Base-by-base conservation (phyloP, 1,140 invertebrate species). In the Glomeris maerens region DNA sequence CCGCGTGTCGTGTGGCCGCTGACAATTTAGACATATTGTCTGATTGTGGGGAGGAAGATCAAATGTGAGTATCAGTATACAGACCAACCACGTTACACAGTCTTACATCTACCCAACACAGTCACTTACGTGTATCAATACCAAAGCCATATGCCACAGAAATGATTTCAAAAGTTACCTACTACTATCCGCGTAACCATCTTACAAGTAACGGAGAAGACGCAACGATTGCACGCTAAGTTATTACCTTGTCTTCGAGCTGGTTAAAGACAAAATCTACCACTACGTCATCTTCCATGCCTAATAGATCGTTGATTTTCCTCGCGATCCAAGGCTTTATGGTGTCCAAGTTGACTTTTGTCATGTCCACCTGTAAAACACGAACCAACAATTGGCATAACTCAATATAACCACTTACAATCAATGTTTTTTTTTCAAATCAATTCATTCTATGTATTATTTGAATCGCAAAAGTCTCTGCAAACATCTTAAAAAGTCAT, bases 211-310 rank as follows among this genome's bases (percentile, higher is more conserved):
- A n/a, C n/a, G n/a, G n/a, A n/a, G n/a, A n/a, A n/a, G n/a, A n/a
- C n/a, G n/a, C n/a, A n/a, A n/a, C 13, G 20, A 44, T 10, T 27
- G 10, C 20, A 13, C 10, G 42, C 13, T n/a, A 7, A n/a, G 5
- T 27, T 14, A 27, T 61, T 61, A 88, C 84, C 78, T 88, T 89
- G 64, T 88, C 84, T 70, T 98, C 94, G 23, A 99, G 74, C 72
- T 98, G 94, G 71, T 96, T 97, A 73, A 95, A 93, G 52, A 98
- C 90, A 79, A 95, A 98, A 70, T 98, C 93, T 52, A 95, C 84
- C 41, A 99, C 81, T 14, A 99, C 94, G 68, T 96, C 92, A 71
- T 99, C 96, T 71, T 99, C 95, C 66, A 96, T 91, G 59, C 79
- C 86, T 25, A 99, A 74, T 31, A 98, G 80, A 64, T 95, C 86